Base-by-base conservation (phyloP, 2,888 invertebrate species). In the Troides aeacus region DNA sequence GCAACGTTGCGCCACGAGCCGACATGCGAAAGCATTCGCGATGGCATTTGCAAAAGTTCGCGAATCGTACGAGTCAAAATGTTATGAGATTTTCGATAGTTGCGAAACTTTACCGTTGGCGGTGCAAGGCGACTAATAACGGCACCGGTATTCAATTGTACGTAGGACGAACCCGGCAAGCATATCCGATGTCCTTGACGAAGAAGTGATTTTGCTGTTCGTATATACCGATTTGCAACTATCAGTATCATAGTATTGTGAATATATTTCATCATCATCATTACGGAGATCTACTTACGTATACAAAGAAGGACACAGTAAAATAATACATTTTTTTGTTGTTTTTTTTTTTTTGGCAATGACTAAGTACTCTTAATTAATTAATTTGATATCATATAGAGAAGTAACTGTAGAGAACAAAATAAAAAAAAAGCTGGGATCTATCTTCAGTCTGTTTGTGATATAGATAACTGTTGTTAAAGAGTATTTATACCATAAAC, bases 1-100 rank as follows among this genome's bases (percentile, higher is more conserved):
- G 39, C 23, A 23, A 36, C 18, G 36, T 68, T 68, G 64, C 64
- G 21, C 17, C 63, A 64, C 46, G 36, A 59, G 53, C 64, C 24
- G 66, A 66, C 62, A 62, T 42, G 53, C 62, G 63, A 66, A 66
- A 70, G 69, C 62, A 58, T 69, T 62, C 5, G 24, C 39, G 39
- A 53, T 70, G 70, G 59, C 70, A 70, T 70, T 70, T 70, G 59
- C 30, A 53, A 70, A 70, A 66, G 70, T 66, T 70, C 62, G 59
- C 66, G 18, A 59, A 63, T 66, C 39, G 18, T 21, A 58, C 63
- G 8, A 18, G n/a, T 42, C 39, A 30, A 62, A 69, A 69, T 69
- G 69, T 61, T 62, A 60, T 66, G 53, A 36, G 36, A 21, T 59
- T 62, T 46, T 63, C 66, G 70, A 70, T 66, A 66, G 70, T 62